phyloP scores from a whole-genome alignment of 2,888 invertebrate species.

The Aspidapion aeneum region DNA sequence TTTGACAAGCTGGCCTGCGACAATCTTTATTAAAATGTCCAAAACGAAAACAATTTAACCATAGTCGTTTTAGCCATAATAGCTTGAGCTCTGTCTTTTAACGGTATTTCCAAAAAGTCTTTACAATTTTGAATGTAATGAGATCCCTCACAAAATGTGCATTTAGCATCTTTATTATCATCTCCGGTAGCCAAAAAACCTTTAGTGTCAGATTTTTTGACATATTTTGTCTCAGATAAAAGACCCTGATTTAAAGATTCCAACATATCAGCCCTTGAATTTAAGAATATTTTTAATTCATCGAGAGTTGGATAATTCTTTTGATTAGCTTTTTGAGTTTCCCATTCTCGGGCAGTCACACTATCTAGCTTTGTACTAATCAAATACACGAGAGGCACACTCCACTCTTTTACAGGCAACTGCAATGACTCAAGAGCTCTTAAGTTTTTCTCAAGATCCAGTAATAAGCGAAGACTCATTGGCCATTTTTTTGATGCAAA shows the following conservation, averaged over 20 bases:
- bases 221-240: constrained; percentile 5
- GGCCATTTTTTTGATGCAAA: constrained; percentile 13
- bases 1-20: constrained; percentile 12
- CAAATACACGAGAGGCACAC: constrained; percentile 17
- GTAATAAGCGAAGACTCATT: constrained; percentile 21
- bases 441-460: constrained; percentile 22
- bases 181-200: constrained; percentile 8
- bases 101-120: constrained; percentile 15
- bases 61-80: constrained; percentile 16
- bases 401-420: constrained; percentile 3
- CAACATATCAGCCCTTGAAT: constrained; percentile 16
- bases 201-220: constrained; percentile 8
- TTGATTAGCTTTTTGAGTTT: constrained; percentile 17
- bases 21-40: constrained; percentile 18
- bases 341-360: constrained; percentile 17
- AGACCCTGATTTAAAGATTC: constrained; percentile 17
- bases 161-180: constrained; percentile 10
- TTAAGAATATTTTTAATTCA: constrained; percentile 18
- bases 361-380: constrained; percentile 18
- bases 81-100: constrained; percentile 14
- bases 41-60: constrained; percentile 11
- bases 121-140: constrained; percentile 20
- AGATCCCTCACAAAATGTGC: constrained; percentile 18
- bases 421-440: constrained; percentile 12
- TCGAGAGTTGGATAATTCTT: constrained; percentile 14